Conservation (phyloP, 2,113 vertebrate species). For the Gobiocypris rarus region DNA sequence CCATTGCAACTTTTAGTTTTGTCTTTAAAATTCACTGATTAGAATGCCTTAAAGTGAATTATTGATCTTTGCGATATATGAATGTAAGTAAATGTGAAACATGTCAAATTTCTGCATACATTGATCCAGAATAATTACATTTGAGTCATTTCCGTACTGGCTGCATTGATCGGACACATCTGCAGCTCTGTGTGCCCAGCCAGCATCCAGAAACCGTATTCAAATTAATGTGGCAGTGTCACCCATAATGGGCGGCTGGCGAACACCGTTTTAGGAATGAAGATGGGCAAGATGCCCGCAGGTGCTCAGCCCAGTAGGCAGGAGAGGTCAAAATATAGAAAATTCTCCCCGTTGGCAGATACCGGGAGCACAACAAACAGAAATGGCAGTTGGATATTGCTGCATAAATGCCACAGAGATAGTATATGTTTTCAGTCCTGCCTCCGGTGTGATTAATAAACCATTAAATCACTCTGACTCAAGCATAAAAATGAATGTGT, state of each 20-base stretch:
- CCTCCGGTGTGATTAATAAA: constrained; percentile 20
- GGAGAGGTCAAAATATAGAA: constrained; percentile 23
- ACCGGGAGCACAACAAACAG: neutral
- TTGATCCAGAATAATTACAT: neutral
- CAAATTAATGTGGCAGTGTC: constrained; percentile 32
- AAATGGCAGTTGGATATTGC: neutral
- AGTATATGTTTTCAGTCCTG: neutral
- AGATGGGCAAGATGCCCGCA: neutral
- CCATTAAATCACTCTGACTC: constrained; percentile 12
- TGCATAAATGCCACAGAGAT: neutral
- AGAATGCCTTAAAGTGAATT: neutral
- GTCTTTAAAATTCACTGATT: neutral
- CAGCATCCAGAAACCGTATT: neutral
- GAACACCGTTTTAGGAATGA: neutral
- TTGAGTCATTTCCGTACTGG: neutral
- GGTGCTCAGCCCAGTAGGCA: neutral
- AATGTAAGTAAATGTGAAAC: neutral
- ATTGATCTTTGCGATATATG: neutral
- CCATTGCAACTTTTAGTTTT: too few species aligned
- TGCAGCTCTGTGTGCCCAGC: neutral
- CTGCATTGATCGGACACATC: constrained; percentile 7
- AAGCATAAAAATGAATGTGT: neutral
- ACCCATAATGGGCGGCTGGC: neutral
- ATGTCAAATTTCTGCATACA: neutral
- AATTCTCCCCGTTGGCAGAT: neutral